Evolutionary conservation across 1,140 invertebrate species (phyloP), one percentile per base, ranked within the genome.

Genomic region (Orussus abietinus): DNA sequence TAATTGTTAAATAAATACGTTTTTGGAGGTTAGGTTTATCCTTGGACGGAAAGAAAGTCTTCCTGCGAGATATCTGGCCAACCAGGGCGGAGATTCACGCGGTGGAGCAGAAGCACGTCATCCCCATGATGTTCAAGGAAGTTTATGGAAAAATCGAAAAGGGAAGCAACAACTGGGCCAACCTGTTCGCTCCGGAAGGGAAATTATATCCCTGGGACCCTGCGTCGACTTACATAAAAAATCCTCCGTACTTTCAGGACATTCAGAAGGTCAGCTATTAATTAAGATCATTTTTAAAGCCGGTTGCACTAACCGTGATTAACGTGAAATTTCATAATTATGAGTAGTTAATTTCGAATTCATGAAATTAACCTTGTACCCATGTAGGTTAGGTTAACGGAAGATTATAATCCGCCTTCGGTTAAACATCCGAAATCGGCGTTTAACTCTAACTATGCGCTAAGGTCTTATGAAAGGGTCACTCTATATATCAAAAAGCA

Each of bases 41-140:
- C n/a, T n/a, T n/a, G n/a, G 82, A 90, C 53, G 91, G 91, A 1
- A 78, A 79, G 22, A 66, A 80, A 1, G 81, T 99, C 1, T 98
- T 79, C 72, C 76, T 98, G 1, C 72, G 81, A 2, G 95, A 99
- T 62, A 96, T 99, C 59, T 99, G 96, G 95, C 96, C 96, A 1
- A 84, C 83, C 0, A 76, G 94, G n/a, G 59, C 79, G 5, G 90
- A 97, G 66, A 96, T 99, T 53, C 88, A 94, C 58, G 78, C 78
- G 11, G 85, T 98, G 1, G 96, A 98, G 65, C 83, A 86, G 48
- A 77, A 88, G 62, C 80, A 84, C 62, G 94, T 99, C 2, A 92
- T 97, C 34, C 95, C 95, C 0, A 86, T 91, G n/a, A 97, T 98
- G 92, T 98, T 98, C 68, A 84, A 86, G 57, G 91, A 98, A 76